Evolutionary conservation across 2,797 vertebrate genomes (phyloP).

Genomic region (Characodon lateralis): DNA sequence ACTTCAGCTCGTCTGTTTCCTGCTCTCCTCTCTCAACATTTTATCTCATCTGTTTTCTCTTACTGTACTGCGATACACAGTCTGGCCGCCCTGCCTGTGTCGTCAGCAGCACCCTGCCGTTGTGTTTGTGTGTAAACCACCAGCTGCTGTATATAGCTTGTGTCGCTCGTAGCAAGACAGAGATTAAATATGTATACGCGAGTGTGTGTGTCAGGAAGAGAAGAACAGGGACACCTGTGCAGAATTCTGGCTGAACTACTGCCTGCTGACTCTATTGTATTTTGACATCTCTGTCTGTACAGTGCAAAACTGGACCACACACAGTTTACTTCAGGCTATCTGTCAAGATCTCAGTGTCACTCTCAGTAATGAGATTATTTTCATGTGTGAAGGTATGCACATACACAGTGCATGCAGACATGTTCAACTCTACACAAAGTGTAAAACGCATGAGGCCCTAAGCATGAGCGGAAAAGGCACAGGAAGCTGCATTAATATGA

Average conservation of each 20-base stretch:
- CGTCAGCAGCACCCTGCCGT: conserved; percentile 17
- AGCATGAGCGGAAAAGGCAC: neutral
- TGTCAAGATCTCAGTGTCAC: conserved; percentile 58
- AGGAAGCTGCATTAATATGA: conserved; percentile 8
- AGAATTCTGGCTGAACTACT: conserved; percentile 39
- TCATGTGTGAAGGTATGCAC: conserved; percentile 18
- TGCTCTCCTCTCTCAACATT: conserved; percentile 47
- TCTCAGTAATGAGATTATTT: conserved; percentile 56
- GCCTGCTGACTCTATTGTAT: conserved; percentile 58
- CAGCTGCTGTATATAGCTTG: conserved; percentile 27
- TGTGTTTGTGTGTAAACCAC: conserved; percentile 58
- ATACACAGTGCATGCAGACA: conserved; percentile 13
- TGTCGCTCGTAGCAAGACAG: conserved; percentile 44
- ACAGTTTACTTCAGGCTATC: conserved; percentile 51
- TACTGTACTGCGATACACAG: conserved; percentile 45
- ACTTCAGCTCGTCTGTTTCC: conserved; percentile 63
- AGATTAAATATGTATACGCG: conserved; percentile 36
- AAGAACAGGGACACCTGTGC: conserved; percentile 33
- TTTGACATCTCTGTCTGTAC: conserved; percentile 56
- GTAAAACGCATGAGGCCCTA: conserved; percentile 13
- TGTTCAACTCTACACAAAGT: conserved; percentile 10
- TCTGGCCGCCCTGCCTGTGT: conserved; percentile 39
- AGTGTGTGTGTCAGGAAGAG: conserved; percentile 13
- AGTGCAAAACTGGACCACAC: conserved; percentile 18
- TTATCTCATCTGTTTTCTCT: conserved; percentile 49